Evolutionary conservation across 2,888 invertebrate genomes (phyloP).

Genomic region (Chloromyia formosa): DNA sequence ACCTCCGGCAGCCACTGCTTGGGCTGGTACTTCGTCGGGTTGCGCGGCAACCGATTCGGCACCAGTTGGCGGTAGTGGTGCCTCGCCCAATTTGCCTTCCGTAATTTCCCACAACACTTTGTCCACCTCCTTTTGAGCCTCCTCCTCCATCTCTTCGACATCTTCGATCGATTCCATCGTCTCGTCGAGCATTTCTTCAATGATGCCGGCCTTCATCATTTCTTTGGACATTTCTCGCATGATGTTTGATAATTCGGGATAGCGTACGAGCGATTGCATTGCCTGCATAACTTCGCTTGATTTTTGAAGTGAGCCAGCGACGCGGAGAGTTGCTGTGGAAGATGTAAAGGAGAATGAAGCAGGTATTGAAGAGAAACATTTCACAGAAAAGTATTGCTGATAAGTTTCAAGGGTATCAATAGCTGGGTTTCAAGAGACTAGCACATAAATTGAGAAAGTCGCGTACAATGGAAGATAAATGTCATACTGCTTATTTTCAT

Average conservation of each 20-base stretch:
- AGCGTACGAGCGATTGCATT: constrained; percentile 90
- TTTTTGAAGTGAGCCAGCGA: constrained; percentile 91
- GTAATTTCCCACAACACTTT: constrained; percentile 92
- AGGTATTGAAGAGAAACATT: constrained; percentile 9
- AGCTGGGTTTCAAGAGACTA: too few relatives aligned
- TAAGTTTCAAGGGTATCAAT: too few relatives aligned
- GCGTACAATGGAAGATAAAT: too few relatives aligned
- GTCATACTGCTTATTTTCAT: too few relatives aligned
- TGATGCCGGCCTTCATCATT: constrained; percentile 99
- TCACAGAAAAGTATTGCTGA: too few relatives aligned
- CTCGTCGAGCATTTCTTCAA: constrained; percentile 99
- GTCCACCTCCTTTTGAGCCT: constrained; percentile 92
- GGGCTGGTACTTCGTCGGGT: constrained; percentile 57
- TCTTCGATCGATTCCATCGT: constrained; percentile 94
- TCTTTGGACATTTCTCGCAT: constrained; percentile 99
- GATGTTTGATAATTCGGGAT: constrained; percentile 93
- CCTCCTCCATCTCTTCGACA: constrained; percentile 95
- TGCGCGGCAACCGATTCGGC: constrained; percentile 67
- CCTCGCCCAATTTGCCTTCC: constrained; percentile 90
- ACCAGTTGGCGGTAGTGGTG: constrained; percentile 81
- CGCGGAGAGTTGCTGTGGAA: constrained; percentile 83
- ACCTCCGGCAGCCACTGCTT: constrained; percentile 61
- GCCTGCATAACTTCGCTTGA: constrained; percentile 99
- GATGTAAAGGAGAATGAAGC: not conserved
- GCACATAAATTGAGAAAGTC: too few relatives aligned